Conservation (phyloP, 2,797 vertebrate genomes). For the Hozukius guyotensis region DNA sequence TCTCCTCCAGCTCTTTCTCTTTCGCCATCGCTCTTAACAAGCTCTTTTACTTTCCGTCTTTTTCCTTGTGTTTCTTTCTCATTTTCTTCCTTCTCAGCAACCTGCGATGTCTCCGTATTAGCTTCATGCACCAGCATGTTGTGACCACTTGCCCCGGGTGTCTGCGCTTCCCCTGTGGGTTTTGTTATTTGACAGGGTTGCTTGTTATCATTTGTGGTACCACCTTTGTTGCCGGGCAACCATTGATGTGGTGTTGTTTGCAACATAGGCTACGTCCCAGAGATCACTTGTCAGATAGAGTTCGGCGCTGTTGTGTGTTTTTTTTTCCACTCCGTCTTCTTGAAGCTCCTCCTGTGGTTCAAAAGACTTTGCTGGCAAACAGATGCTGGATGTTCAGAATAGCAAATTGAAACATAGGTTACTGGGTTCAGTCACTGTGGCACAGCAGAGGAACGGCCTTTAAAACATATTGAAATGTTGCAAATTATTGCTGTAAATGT, state of each 20-base stretch:
- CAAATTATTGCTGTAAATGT: neutral
- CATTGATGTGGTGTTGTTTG: constrained; percentile 23
- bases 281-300: constrained; percentile 21
- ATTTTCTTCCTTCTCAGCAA: constrained; percentile 7
- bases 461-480: neutral
- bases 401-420: neutral
- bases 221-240: constrained; percentile 44
- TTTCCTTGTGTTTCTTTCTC: neutral
- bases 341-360: neutral
- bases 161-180: neutral
- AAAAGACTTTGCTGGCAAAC: neutral
- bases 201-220: constrained; percentile 37
- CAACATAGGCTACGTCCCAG: neutral
- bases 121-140: neutral
- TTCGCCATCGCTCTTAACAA: constrained; percentile 23
- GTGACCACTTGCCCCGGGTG: neutral
- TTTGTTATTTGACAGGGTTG: constrained; percentile 14
- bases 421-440: neutral
- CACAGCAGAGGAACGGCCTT: neutral
- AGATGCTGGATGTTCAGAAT: neutral
- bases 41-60: constrained; percentile 31
- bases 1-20: constrained; percentile 19
- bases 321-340: neutral
- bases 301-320: neutral
- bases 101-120: neutral